phyloP scores from a whole-genome alignment of 2,113 vertebrate genomes.

The Ictalurus punctatus region DNA sequence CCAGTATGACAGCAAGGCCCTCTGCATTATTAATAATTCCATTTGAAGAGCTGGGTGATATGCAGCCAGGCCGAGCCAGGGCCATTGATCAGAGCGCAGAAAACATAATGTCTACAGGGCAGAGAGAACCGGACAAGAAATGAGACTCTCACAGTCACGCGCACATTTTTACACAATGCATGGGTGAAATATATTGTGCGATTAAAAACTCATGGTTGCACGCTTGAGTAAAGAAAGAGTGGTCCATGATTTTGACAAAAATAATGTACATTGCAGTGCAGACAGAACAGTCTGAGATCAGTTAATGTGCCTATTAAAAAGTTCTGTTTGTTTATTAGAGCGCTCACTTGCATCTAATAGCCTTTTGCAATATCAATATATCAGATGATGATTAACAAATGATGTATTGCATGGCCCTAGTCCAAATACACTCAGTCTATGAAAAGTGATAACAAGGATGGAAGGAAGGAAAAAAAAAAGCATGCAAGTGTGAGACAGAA shows the following conservation, averaged over 20 bases:
- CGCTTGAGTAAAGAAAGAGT: not conserved
- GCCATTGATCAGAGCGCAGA: conserved; percentile 72
- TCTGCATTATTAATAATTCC: conserved; percentile 78
- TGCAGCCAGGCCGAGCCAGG: conserved; percentile 50
- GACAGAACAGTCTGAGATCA: conserved; percentile 3
- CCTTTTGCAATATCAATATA: conserved; percentile 42
- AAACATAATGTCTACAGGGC: conserved; percentile 2
- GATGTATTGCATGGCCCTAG: conserved; percentile 2
- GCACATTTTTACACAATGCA: not conserved
- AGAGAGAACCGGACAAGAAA: conserved; percentile 33
- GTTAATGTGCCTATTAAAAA: conserved; percentile 12
- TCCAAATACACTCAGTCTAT: conserved; percentile 8
- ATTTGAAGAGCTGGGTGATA: conserved; percentile 64
- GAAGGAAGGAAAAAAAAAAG: conserved; percentile 13
- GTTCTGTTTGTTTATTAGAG: conserved; percentile 25
- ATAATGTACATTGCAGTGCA: not conserved
- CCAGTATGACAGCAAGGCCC: conserved; percentile 68
- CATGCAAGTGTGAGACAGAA: conserved; percentile 11
- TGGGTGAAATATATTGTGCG: not conserved
- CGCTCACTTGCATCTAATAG: conserved; percentile 9
- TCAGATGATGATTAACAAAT: conserved; percentile 34
- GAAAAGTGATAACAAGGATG: conserved; percentile 13
- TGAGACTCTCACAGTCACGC: not conserved
- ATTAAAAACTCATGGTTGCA: not conserved
- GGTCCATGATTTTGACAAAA: not conserved